Evolutionary conservation across 2,113 vertebrate species (phyloP), one percentile per base, ranked within the genome.

Genomic region (Colossoma macropomum): DNA sequence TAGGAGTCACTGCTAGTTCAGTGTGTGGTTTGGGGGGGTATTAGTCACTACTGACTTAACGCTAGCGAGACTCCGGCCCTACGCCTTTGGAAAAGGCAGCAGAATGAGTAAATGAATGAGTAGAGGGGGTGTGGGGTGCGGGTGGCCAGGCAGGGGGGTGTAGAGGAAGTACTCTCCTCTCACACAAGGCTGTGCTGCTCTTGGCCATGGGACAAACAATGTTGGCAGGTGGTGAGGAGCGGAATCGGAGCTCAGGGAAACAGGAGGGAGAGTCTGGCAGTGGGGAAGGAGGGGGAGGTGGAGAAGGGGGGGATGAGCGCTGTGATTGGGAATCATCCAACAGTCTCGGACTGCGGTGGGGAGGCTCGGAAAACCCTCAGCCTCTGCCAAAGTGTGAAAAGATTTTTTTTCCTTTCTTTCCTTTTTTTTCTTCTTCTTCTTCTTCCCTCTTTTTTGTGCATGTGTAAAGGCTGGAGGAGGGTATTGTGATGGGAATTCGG

Each of bases 241-340:
- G 92, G 88, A 94, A 93, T 90, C 89, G 85, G 41, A 88, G 90
- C 85, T 83, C 59, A 92, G 92, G 94, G 83, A 68, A 82, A 81
- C 65, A 81, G 86, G 74, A 94, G 91, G 94, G 92, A 94, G 93
- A 91, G 91, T 92, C 90, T 89, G 91, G 92, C 94, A 91, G 94
- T 92, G 92, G 93, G 93, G 81, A 84, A n/a, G 92, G 90, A 94
- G 92, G 94, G 91, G 41, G 80, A 50, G 81, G 82, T 54, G 91
- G 90, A 94, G 92, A 94, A 45, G 41, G 5, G 91, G 90, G 92
- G 90, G 89, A 89, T 89, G 89, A 92, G 91, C 91, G 92, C 90
- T 93, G 94, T 93, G 91, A 92, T 90, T 91, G 92, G 95, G 94
- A 95, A 95, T 95, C 95, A 95, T 96, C 92, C 93, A 89, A 88